Evolutionary conservation across 1,140 invertebrate species (phyloP), one percentile per base, ranked within the genome.

Genomic region (Scaptomyza hsui): DNA sequence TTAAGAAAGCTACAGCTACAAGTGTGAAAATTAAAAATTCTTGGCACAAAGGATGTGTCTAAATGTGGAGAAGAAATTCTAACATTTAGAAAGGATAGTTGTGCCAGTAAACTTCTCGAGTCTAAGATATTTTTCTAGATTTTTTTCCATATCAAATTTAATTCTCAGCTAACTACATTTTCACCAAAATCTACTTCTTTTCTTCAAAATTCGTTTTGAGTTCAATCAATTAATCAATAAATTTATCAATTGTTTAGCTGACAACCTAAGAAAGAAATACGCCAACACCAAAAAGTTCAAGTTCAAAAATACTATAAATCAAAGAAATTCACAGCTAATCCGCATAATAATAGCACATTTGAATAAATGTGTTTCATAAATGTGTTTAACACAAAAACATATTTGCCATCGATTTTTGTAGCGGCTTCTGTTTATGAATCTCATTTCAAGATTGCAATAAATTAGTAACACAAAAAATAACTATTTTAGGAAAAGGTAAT

Each of bases 271-370:
- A 12, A 42, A 73, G 32, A 45, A 41, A 44, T 44, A 24, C 44
- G 39, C 24, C 49, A 70, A 41, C 68, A 70, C 29, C 71, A 74
- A 45, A 29, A 85, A 60, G 5, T 29, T 85, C 80, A 86, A 85
- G 80, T 76, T 85, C 81, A 81, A 55, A 35, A 9, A 39, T 29
- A 39, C 41, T 49, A 80, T 83, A 72, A 83, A 83, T 80, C 81
- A 85, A 57, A 39, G 29, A 45, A 51, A 53, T 39, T 44, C 18
- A 12, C 45, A 32, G 56, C 12, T 44, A 42, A 35, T 52, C 13
- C 35, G 41, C 60, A 71, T 48, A 49, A 48, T 52, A 39, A 57
- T 42, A 39, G 18, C 32, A 18, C 51, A 65, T 37, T 62, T 62
- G 48, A 51, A 72, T 53, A 72, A 60, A 41, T 29, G 35, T 42